phyloP scores from a whole-genome alignment of 2,113 vertebrate genomes.

The Maylandia zebra region DNA sequence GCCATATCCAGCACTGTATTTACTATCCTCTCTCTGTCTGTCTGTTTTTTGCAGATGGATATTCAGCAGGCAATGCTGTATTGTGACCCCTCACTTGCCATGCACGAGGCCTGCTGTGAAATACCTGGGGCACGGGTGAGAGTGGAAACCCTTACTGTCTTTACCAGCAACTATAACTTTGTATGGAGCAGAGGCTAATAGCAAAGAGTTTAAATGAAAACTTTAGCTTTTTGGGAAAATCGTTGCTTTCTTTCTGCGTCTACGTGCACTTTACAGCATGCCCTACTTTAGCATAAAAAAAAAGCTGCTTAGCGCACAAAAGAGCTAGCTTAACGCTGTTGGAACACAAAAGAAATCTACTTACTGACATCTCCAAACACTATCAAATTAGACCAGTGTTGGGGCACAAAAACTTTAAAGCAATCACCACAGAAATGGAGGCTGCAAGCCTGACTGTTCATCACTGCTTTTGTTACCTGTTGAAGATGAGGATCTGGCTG shows the following conservation, averaged over 20 bases:
- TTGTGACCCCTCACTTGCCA: conserved; percentile 80
- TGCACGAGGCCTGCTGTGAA: conserved; percentile 90
- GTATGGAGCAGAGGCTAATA: not conserved
- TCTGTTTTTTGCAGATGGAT: conserved; percentile 75
- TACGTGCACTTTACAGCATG: not conserved
- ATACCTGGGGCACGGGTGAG: conserved; percentile 83
- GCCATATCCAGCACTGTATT: not conserved
- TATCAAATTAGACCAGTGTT: not conserved
- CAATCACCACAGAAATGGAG: not conserved
- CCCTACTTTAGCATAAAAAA: not conserved
- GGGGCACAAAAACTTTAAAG: not conserved
- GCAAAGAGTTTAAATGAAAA: not conserved
- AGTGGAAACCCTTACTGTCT: not conserved
- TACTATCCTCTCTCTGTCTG: not conserved
- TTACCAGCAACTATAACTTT: not conserved
- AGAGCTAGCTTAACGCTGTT: not conserved
- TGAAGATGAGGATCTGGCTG: not conserved
- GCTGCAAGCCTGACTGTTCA: not conserved
- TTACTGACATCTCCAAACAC: not conserved
- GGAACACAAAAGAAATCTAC: not conserved
- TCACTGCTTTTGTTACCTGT: not conserved
- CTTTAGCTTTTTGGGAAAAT: not conserved
- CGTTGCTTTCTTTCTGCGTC: not conserved
- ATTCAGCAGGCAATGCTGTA: conserved; percentile 88
- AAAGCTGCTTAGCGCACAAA: not conserved